These are phyloP conservation scores for Pachymerium ferrugineum DNA, from an alignment of 2,888 invertebrate species.

Conservation along the genomic window DNA sequence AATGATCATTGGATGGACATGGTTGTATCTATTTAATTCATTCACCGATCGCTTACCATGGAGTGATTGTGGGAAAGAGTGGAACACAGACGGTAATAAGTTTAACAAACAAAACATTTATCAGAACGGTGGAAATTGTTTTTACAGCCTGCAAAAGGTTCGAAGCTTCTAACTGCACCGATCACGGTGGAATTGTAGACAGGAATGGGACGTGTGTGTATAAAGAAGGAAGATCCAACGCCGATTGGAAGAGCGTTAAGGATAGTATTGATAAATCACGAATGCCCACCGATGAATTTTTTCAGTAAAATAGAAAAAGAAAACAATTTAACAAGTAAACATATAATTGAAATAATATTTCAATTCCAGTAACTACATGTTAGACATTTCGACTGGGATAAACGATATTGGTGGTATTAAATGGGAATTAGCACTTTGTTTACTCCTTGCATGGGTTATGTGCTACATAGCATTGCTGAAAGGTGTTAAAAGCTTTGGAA, in stretches of 20 bases:
- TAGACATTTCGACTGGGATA: conserved; percentile 45
- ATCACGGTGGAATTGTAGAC: conserved; percentile 45
- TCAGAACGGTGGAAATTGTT: neutral
- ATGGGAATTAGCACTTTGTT: conserved; percentile 65
- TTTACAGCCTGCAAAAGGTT: conserved; percentile 42
- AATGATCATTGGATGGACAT: conserved; percentile 54
- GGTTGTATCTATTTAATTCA: conserved; percentile 52
- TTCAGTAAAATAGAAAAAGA: conserved; percentile 49
- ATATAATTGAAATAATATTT: conserved; percentile 32
- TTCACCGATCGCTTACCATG: conserved; percentile 49
- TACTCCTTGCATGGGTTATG: conserved; percentile 70
- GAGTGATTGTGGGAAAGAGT: conserved; percentile 49
- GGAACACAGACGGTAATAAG: conserved; percentile 48
- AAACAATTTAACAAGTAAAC: neutral
- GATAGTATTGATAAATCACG: conserved; percentile 41
- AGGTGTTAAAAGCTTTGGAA: conserved; percentile 73
- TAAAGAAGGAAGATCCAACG: conserved; percentile 36
- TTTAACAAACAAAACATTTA: neutral
- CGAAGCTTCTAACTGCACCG: conserved; percentile 46
- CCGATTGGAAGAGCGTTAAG: conserved; percentile 40
- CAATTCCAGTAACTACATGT: conserved; percentile 46
- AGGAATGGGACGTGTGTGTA: conserved; percentile 43
- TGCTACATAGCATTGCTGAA: conserved; percentile 72
- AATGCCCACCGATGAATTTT: conserved; percentile 53
- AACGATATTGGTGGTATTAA: conserved; percentile 44